phyloP scores from a whole-genome alignment of 2,797 vertebrate genomes.

The Philypnodon macrostomus region DNA sequence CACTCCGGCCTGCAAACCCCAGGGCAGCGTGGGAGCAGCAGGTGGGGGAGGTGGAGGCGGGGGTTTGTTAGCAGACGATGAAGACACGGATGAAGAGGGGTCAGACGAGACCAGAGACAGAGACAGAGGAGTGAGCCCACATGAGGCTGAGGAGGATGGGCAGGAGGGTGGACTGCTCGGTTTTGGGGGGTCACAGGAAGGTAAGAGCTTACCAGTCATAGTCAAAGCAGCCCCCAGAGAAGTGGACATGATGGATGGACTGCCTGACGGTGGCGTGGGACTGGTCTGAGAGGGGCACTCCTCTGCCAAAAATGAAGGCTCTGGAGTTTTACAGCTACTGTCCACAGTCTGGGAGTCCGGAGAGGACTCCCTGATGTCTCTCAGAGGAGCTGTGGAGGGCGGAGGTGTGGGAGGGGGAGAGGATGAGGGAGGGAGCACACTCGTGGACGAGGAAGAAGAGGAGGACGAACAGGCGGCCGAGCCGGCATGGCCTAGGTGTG shows the following conservation, averaged over 20 bases:
- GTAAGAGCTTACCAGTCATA: slow-evolving; percentile 63
- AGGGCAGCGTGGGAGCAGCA: slow-evolving; percentile 78
- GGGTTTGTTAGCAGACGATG: slow-evolving; percentile 76
- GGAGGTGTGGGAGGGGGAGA: slow-evolving; percentile 82
- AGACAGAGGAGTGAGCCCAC: slow-evolving; percentile 60
- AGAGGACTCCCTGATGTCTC: slow-evolving; percentile 81
- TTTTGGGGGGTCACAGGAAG: slow-evolving; percentile 63
- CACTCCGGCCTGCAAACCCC: slow-evolving; percentile 88
- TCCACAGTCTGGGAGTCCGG: slow-evolving; percentile 93
- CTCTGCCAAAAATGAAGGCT: slow-evolving; percentile 82
- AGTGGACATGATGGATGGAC: slow-evolving; percentile 55
- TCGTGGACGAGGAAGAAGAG: slow-evolving; percentile 76
- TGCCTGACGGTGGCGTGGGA: slow-evolving; percentile 51
- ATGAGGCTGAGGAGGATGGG: slow-evolving; percentile 65
- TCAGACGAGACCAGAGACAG: slow-evolving; percentile 70
- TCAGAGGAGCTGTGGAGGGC: slow-evolving; percentile 66
- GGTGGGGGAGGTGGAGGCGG: slow-evolving; percentile 65
- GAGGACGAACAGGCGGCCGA: slow-evolving; percentile 78
- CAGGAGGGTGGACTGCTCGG: slow-evolving; percentile 66
- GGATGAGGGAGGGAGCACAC: slow-evolving; percentile 72
- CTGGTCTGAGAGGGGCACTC: slow-evolving; percentile 72
- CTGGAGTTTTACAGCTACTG: slow-evolving; percentile 91
- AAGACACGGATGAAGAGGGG: slow-evolving; percentile 80
- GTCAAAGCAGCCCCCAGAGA: slow-evolving; percentile 50
- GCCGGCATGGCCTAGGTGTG: slow-evolving; percentile 60